Evolutionary conservation across 2,888 invertebrate species (phyloP), one percentile per base, ranked within the genome.

Genomic region (Rotaria sp.): DNA sequence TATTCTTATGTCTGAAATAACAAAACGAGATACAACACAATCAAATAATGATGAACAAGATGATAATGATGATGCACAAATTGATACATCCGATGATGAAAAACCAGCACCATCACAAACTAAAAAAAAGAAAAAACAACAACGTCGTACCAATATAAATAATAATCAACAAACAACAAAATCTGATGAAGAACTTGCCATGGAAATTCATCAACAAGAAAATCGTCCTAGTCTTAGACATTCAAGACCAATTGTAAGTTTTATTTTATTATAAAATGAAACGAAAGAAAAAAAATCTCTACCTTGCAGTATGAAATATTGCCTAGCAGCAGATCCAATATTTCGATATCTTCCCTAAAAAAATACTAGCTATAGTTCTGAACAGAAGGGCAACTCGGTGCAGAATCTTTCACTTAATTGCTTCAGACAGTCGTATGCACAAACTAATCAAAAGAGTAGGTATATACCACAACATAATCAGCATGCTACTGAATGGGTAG

Each of bases 201-300:
- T 80, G 45, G 80, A 80, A 80, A 80, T 45, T 80, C 80, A 45
- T 45, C 80, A 80, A 45, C 80, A 80, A 80, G 80, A 80, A 45
- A 80, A 80, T n/a, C 41, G 80, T 11, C 80, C 80, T 13, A 80
- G 80, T 80, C n/a, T 75, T n/a, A 41, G 75, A 75, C 75, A 67
- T 67, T 67, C 67, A 35, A 67, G 67, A 67, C 67, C 67, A 67
- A 30, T 67, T 18, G 67, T 67, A 35, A n/a, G 35, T 67, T 15
- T 30, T 13, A n/a, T 35, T n/a, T 18, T 18, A 50, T 13, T 18
- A 50, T 50, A 50, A 50, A 4, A 50, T 50, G 50, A 18, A 15
- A 50, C 18, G 15, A 50, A 50, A 18, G 45, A 45, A 11, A 45
- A 11, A 45, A 11, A 45, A 13, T 11, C 10, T 45, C 45, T 11